Conservation (phyloP, 2,888 invertebrate genomes). For the Melipona bicolor region DNA sequence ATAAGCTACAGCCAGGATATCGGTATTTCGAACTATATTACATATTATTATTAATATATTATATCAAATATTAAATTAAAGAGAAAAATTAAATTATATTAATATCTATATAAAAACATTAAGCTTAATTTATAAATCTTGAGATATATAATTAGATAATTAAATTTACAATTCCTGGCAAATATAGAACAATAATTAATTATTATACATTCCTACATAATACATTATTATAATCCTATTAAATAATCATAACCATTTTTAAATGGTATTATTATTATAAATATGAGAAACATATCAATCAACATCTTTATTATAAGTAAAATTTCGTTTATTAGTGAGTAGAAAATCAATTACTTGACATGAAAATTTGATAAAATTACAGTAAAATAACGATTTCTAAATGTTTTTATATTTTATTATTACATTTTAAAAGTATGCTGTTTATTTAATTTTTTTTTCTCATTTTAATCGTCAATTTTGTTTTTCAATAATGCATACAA, state of each 20-base stretch:
- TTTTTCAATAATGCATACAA: background rate
- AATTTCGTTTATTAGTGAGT: background rate
- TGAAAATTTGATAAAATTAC: background rate
- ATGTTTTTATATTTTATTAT: too few species aligned
- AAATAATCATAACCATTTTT: too few species aligned
- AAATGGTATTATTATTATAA: too few species aligned
- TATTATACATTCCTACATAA: too few species aligned
- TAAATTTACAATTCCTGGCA: too few species aligned
- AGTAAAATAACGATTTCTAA: too few species aligned
- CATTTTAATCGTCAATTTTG: background rate
- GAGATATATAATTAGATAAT: too few species aligned
- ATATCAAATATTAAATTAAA: background rate
- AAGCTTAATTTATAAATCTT: too few species aligned
- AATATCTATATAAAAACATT: background rate
- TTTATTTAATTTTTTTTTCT: background rate
- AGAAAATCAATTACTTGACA: background rate
- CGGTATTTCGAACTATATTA: background rate
- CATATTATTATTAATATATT: background rate
- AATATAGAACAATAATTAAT: too few species aligned
- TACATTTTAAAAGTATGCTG: background rate
- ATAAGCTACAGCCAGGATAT: constrained; percentile 8
- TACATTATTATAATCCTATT: too few species aligned
- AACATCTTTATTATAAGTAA: background rate
- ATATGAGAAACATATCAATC: too few species aligned
- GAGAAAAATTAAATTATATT: background rate